A percentile compares a stretch with the other conserved stretches of the same genome.
Conservation (phyloP, 2,888 invertebrate genomes). For the Dorcus parallelipipedus region DNA sequence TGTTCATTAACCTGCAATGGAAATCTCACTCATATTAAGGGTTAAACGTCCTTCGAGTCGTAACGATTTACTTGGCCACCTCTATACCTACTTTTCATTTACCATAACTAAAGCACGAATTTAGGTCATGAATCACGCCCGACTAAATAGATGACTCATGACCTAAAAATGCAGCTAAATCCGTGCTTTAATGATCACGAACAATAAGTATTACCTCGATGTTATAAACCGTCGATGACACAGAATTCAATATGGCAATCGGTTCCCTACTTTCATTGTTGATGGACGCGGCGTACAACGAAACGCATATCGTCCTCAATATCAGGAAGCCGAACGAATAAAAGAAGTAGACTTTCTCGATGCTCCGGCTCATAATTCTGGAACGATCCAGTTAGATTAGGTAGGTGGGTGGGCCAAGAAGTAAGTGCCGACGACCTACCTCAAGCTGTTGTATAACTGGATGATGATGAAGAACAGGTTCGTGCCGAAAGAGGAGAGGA, state of each 20-base stretch:
- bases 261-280: constrained; percentile 41
- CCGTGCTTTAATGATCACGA: no score
- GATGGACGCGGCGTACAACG: constrained; percentile 39
- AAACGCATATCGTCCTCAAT: constrained; percentile 35
- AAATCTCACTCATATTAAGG: no score
- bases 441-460: constrained; percentile 8
- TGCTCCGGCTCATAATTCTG: constrained; percentile 16
- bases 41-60: no score
- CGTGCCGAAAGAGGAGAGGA: constrained; percentile 6
- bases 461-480: constrained; percentile 11
- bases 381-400: constrained; percentile 15
- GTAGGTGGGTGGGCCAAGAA: no score
- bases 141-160: no score
- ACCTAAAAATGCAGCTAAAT: no score
- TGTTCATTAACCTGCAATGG: no score
- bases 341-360: constrained; percentile 35
- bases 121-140: no score
- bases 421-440: neutral
- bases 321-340: constrained; percentile 43
- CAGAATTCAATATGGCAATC: constrained; percentile 56
- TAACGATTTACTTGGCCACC: no score
- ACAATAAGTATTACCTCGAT: constrained; percentile 18
- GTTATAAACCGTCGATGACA: constrained; percentile 61
- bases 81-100: no score
- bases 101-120: no score